Evolutionary conservation across 1,140 invertebrate genomes (phyloP), one percentile per base, ranked within the genome.

Genomic region (Leptinotarsa defecta): DNA sequence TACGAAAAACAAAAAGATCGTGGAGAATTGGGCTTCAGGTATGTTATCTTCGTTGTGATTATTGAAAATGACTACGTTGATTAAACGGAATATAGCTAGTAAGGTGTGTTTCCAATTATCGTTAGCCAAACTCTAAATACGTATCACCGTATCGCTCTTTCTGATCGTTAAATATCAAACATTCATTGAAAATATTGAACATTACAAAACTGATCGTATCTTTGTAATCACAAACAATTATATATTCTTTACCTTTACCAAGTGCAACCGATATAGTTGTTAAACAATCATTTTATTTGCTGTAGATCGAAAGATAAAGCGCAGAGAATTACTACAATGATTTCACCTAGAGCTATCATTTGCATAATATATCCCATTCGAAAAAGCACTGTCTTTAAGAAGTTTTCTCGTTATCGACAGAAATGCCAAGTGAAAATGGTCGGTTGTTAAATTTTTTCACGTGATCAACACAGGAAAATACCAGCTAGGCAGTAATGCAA

Each of bases 251-350:
- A 13, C n/a, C 27, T 57, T 2, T 57, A 57, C 52, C 13, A 57
- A 57, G 15, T 65, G 64, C 64, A 65, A 65, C 64, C 64, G 64
- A 65, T 65, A 65, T 65, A 65, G 64, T 65, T 65, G 64, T 65
- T 65, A 24, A 65, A 65, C 64, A 65, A 65, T 65, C 64, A 65
- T 65, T 65, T 65, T 65, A 65, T 65, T 65, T 65, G 20, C 64
- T 65, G 15, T 20, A 65, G 64, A 65, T 65, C 13, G 27, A 65
- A 65, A 65, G 64, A 65, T 65, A 65, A 65, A 65, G 20, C 52
- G 15, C 17, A 22, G 13, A 65, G 64, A 65, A 65, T 65, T 65
- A 65, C 64, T 8, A 22, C 64, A 65, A 65, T 65, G 17, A 65
- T 22, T 65, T 65, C 64, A 34, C 64, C 64, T 65, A 65, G 64